Percentiles rank a stretch among this genome's conserved stretches.
These are phyloP conservation scores for Tragelaphus imberbis DNA, from an alignment of 2,113 vertebrate species.

Conservation along the genomic window DNA sequence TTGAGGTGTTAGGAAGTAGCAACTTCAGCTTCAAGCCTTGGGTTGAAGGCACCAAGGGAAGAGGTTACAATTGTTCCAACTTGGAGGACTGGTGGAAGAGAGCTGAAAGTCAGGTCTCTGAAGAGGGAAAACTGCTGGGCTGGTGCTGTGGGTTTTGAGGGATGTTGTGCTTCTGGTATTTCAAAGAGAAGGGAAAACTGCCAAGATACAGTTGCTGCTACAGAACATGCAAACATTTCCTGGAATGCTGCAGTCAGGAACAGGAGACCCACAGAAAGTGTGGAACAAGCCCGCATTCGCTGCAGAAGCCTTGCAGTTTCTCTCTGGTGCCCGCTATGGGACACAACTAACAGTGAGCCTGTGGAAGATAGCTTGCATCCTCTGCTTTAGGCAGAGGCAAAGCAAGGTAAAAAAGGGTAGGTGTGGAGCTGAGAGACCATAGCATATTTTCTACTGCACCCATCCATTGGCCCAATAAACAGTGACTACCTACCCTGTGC, in stretches of 20 bases:
- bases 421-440: not conserved
- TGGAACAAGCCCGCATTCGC: not conserved
- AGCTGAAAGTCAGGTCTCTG: not conserved
- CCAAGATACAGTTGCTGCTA: not conserved
- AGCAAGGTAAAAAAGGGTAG: not conserved
- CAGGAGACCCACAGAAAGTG: not conserved
- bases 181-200: not conserved
- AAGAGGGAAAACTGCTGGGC: not conserved
- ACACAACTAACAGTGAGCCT: not conserved
- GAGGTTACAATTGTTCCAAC: not conserved
- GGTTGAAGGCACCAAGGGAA: not conserved
- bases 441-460: not conserved
- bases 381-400: not conserved
- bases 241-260: not conserved
- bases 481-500: not conserved
- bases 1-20: not conserved
- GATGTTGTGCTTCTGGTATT: not conserved
- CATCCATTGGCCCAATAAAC: not conserved
- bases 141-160: not conserved
- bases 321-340: not conserved
- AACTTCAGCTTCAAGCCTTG: not conserved
- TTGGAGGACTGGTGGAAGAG: not conserved
- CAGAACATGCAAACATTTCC: not conserved
- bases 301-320: rapidly evolving
- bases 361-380: too few relatives aligned